These are phyloP conservation scores for Trididemnum miniatum DNA, from an alignment of 23 tunicate species.

Conservation along the genomic window DNA sequence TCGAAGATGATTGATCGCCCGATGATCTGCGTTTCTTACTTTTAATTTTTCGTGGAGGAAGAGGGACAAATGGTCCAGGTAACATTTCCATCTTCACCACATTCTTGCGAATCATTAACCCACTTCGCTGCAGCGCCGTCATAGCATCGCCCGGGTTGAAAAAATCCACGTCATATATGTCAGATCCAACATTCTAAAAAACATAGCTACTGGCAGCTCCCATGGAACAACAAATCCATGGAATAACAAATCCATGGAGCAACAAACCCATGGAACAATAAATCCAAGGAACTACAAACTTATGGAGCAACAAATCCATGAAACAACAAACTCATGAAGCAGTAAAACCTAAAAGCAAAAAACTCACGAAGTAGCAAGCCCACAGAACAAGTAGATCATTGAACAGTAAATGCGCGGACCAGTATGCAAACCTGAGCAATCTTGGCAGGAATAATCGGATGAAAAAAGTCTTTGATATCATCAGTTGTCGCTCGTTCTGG, in stretches of 20 bases:
- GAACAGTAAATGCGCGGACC: too few species aligned
- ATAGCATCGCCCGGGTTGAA: constrained; percentile 56
- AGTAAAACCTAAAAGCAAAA: too few species aligned
- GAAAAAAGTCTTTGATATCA: constrained; percentile 59
- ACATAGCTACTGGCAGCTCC: too few species aligned
- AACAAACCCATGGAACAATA: too few species aligned
- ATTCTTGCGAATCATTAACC: constrained; percentile 57
- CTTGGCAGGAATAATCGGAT: constrained; percentile 61
- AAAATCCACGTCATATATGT: constrained; percentile 71
- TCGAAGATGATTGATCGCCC: not conserved
- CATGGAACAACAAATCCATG: too few species aligned
- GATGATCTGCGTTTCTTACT: not conserved
- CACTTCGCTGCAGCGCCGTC: constrained; percentile 39
- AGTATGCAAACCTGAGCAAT: constrained; percentile 75
- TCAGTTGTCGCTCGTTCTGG: constrained; percentile 71
- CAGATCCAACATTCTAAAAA: constrained; percentile 59
- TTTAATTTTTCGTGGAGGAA: constrained; percentile 40
- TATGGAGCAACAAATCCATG: too few species aligned
- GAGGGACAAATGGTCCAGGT: constrained; percentile 75
- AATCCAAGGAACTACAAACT: too few species aligned
- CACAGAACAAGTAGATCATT: too few species aligned
- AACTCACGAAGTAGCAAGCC: too few species aligned
- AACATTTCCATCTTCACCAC: constrained; percentile 58
- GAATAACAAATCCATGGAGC: too few species aligned
- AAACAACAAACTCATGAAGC: too few species aligned